Evolutionary conservation across 1,140 invertebrate species (phyloP).

Genomic region (Tetragnatha versicolor): DNA sequence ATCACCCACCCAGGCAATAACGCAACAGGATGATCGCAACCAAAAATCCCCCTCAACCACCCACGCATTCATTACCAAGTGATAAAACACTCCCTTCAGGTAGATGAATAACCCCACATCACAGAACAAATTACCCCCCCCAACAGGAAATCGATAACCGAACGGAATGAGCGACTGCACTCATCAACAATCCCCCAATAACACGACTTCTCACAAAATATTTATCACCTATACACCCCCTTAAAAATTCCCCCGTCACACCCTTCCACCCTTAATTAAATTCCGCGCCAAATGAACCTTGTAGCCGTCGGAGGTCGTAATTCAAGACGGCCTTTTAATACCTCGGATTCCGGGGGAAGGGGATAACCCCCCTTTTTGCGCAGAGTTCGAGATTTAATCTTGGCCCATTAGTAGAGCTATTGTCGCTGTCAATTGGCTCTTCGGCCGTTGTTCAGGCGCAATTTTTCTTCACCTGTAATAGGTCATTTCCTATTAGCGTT

Average conservation of each 20-base stretch:
- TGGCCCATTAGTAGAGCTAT: slow-evolving; percentile 36
- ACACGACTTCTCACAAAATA: no score
- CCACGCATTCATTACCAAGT: no score
- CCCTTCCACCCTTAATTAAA: slow-evolving; percentile 37
- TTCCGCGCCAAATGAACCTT: slow-evolving; percentile 43
- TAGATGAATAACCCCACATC: no score
- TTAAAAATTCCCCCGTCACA: neutral
- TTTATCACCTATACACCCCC: no score
- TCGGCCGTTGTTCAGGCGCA: neutral
- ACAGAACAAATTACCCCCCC: neutral
- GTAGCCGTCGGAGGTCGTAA: slow-evolving; percentile 42
- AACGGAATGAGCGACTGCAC: no score
- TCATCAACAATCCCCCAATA: no score
- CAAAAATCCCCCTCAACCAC: no score
- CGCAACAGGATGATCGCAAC: no score
- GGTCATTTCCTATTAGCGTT: no score
- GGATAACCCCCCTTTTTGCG: neutral
- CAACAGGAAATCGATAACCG: neutral
- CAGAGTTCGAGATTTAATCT: slow-evolving; percentile 40
- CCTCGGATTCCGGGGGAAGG: slow-evolving; percentile 18
- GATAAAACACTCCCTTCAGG: no score
- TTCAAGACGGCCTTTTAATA: slow-evolving; percentile 44
- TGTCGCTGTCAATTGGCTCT: slow-evolving; percentile 29
- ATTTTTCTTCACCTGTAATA: slow-evolving; percentile 38
- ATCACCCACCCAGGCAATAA: no score